Evolutionary conservation across 2,888 invertebrate species (phyloP).

Genomic region (Melolontha melolontha): DNA sequence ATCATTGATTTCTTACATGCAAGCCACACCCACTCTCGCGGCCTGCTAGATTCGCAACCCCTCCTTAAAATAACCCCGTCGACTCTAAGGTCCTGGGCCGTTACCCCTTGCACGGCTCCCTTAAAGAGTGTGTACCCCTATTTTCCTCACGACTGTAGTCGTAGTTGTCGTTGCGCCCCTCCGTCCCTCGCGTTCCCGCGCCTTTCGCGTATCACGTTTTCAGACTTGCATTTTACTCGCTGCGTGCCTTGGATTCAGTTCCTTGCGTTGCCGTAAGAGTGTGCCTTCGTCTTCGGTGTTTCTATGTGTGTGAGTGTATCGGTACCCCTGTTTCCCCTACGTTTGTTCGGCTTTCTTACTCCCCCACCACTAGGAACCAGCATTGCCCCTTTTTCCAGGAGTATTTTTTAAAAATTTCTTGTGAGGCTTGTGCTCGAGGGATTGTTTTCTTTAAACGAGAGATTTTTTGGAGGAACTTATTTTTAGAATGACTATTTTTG

Average conservation of each 20-base stretch:
- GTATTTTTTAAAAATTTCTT: too few relatives aligned
- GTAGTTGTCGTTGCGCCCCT: background rate
- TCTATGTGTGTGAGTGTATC: background rate
- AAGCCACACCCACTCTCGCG: constrained; percentile 58
- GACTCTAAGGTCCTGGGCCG: constrained; percentile 44
- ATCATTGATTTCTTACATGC: constrained; percentile 63
- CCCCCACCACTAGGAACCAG: constrained; percentile 5
- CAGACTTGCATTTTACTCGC: constrained; percentile 46
- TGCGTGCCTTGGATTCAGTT: constrained; percentile 44
- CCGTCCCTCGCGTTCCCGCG: background rate
- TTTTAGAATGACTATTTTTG: too few relatives aligned
- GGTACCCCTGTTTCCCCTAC: constrained; percentile 21
- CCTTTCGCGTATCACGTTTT: background rate
- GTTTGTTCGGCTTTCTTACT: constrained; percentile 9
- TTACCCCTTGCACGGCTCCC: constrained; percentile 47
- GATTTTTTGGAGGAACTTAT: too few relatives aligned
- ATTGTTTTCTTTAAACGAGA: too few relatives aligned
- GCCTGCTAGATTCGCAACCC: constrained; percentile 53
- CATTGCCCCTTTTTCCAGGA: constrained; percentile 6
- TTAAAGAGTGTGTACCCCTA: constrained; percentile 43
- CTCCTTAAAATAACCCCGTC: constrained; percentile 56
- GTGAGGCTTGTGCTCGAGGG: too few relatives aligned
- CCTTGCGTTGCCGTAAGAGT: constrained; percentile 44
- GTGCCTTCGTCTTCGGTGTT: constrained; percentile 42
- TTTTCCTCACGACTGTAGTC: constrained; percentile 44